Evolutionary conservation across 2,113 vertebrate genomes (phyloP).

Genomic region (Hemicordylus capensis): DNA sequence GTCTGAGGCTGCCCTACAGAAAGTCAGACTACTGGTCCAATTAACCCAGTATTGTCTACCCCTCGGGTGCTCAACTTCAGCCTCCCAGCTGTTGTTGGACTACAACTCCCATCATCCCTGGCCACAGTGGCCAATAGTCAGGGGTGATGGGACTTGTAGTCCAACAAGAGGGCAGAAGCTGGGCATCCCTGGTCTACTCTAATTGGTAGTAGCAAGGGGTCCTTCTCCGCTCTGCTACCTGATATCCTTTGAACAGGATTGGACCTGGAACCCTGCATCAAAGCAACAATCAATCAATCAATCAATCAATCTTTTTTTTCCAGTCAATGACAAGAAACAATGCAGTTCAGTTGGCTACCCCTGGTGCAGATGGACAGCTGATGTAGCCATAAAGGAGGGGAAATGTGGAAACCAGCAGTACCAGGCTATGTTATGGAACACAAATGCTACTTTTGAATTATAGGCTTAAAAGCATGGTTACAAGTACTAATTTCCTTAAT

Average conservation of each 20-base stretch:
- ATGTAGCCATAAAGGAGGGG: slow-evolving; percentile 68
- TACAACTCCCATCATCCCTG: too few species aligned
- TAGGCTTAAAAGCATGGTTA: slow-evolving; percentile 71
- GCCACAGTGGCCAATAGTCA: too few species aligned
- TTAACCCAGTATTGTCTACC: not conserved
- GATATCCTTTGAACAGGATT: not conserved
- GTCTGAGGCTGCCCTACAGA: not conserved
- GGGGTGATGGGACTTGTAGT: too few species aligned
- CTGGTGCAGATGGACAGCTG: slow-evolving; percentile 62
- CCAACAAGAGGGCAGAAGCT: too few species aligned
- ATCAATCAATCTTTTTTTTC: too few species aligned
- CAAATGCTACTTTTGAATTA: slow-evolving; percentile 71
- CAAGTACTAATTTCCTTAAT: slow-evolving; percentile 74
- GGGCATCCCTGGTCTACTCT: too few species aligned
- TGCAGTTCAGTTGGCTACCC: not conserved
- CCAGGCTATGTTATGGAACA: slow-evolving; percentile 75
- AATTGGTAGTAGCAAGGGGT: not conserved
- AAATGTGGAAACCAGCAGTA: slow-evolving; percentile 77
- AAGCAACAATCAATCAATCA: too few species aligned
- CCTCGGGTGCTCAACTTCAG: too few species aligned
- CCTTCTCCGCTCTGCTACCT: not conserved
- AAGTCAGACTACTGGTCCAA: not conserved
- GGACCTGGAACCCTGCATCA: not conserved
- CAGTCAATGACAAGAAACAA: too few species aligned
- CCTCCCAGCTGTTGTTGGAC: too few species aligned